Evolutionary conservation across 2,113 vertebrate species (phyloP), one percentile per base, ranked within the genome.

Genomic region (Labrus mixtus): DNA sequence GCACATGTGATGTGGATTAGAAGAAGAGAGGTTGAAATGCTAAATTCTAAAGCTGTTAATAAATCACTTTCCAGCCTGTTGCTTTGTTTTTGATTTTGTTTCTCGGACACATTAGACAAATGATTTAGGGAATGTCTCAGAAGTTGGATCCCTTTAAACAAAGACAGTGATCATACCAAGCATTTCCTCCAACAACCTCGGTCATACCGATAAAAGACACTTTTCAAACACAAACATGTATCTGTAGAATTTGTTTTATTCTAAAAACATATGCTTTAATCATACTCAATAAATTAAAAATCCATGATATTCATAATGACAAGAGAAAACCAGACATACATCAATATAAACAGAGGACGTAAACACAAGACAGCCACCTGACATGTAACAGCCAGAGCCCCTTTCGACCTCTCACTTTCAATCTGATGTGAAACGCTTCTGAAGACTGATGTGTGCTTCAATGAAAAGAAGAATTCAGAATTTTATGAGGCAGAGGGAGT

Each of bases 261-360:
- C 90, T 76, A 92, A 91, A 93, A 93, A 92, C 81, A 86, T 91
- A 83, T 77, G 81, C 57, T 73, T 91, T 90, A 88, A 71, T 93
- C 64, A 86, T 89, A 88, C 87, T 91, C 81, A 85, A 91, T 91
- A 90, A 91, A 88, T 90, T 73, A 90, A 81, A 87, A 91, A 81
- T 85, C 73, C 73, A 89, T 85, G 76, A 85, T 90, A 85, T 85
- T 84, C 43, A 78, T 79, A 75, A 82, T 84, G 81, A 84, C 17
- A 39, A 61, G 37, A 79, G n/a, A 81, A 63, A 69, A 82, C 74
- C 23, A 17, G 41, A 76, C 25, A 10, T 19, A 59, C 72, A 76
- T 68, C 62, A 73, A 79, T 64, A 82, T 23, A 64, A 84, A 80
- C 53, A 72, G 69, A 59, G 43, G 55, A 73, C 58, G 76, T 17